Conservation (phyloP, 2,113 vertebrate species). For the Tricholaema leucomelas region DNA sequence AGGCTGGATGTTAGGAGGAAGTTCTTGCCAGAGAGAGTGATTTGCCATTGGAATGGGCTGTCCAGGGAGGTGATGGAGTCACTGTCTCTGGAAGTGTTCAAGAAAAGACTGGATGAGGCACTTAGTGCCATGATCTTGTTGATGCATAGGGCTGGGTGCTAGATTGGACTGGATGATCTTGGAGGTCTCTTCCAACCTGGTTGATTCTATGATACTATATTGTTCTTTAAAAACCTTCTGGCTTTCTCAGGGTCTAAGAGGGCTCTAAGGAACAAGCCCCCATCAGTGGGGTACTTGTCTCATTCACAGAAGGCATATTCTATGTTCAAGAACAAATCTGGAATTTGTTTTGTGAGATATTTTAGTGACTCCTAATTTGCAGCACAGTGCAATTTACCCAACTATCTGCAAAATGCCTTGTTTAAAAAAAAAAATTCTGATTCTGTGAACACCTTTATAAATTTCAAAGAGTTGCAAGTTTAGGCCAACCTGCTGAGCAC, state of each 20-base stretch:
- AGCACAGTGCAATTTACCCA: neutral
- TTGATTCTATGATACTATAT: no score
- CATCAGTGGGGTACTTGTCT: neutral
- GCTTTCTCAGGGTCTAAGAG: neutral
- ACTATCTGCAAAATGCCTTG: neutral
- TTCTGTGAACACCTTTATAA: neutral
- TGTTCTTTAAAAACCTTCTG: neutral
- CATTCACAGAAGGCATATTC: neutral
- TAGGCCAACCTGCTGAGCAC: neutral
- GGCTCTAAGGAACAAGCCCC: neutral
- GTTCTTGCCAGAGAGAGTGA: no score
- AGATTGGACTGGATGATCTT: no score
- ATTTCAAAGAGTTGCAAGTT: neutral
- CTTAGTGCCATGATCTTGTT: no score
- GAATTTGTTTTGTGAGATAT: neutral
- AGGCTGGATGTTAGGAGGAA: no score
- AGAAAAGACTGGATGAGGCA: no score
- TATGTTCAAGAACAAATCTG: neutral
- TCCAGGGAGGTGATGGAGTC: no score
- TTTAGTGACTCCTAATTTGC: neutral
- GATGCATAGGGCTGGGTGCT: no score
- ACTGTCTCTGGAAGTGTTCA: no score
- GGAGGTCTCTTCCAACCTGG: no score
- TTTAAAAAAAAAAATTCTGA: neutral
- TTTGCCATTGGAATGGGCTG: no score